phyloP scores from a whole-genome alignment of 1,140 invertebrate species.

The Ctenoplectra terminalis region DNA sequence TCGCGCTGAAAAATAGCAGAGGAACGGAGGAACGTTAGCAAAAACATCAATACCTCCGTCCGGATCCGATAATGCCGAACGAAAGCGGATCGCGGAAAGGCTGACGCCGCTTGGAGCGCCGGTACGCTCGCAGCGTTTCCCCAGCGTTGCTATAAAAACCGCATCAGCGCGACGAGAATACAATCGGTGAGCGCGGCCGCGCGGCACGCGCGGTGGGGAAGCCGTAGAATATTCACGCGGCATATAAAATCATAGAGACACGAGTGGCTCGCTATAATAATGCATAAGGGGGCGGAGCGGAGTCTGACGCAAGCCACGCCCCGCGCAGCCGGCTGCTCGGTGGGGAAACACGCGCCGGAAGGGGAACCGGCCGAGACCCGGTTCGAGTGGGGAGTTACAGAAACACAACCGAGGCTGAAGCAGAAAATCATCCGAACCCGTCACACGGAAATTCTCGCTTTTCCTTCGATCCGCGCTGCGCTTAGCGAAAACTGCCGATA shows the following conservation, averaged over 20 bases:
- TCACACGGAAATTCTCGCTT: conserved; percentile 42
- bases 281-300: conserved; percentile 81
- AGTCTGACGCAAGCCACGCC: conserved; percentile 49
- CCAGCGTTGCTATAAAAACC: conserved; percentile 41
- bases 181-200: conserved; percentile 23
- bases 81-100: conserved; percentile 20
- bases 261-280: conserved; percentile 80
- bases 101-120: neutral
- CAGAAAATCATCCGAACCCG: conserved; percentile 51
- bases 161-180: conserved; percentile 46
- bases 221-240: conserved; percentile 75
- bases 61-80: neutral
- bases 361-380: conserved; percentile 52
- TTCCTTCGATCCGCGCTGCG: neutral
- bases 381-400: conserved; percentile 36
- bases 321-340: conserved; percentile 29
- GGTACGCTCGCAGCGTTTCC: conserved; percentile 18
- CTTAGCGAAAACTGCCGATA: conserved; percentile 1
- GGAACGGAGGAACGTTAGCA: neutral
- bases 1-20: neutral
- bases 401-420: conserved; percentile 42
- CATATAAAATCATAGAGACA: conserved; percentile 82
- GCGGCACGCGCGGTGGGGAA: conserved; percentile 56
- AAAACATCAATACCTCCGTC: neutral
- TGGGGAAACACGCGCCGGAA: conserved; percentile 59